Percentiles rank a stretch among this genome's conserved stretches.
These are phyloP conservation scores for Tetraodon nigroviridis DNA, from an alignment of 2,113 vertebrate species.

Conservation along the genomic window DNA sequence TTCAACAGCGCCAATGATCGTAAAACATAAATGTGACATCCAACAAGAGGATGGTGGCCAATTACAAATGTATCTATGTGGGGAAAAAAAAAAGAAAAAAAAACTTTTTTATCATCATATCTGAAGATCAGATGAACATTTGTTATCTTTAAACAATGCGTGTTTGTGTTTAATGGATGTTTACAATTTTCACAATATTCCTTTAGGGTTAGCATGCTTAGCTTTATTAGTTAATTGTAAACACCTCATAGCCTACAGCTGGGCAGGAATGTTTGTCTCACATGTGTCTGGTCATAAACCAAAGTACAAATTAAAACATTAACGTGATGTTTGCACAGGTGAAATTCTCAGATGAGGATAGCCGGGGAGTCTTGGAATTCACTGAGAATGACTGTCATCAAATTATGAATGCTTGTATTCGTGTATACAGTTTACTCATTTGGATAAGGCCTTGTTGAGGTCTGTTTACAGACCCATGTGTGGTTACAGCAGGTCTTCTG, in stretches of 20 bases:
- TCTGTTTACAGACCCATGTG: background rate
- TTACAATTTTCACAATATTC: too few relatives aligned
- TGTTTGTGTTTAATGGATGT: too few relatives aligned
- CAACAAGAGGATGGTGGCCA: background rate
- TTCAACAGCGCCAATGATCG: slow-evolving; percentile 1
- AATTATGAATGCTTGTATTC: background rate
- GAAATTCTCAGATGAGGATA: background rate
- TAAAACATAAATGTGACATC: background rate
- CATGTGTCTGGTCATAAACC: background rate
- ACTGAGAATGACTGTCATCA: background rate
- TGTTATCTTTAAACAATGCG: too few relatives aligned
- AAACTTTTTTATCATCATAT: too few relatives aligned
- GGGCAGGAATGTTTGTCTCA: too few relatives aligned
- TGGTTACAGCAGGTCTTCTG: too few relatives aligned
- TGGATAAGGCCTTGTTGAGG: background rate
- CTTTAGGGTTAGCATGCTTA: background rate
- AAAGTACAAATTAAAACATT: background rate
- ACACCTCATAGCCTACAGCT: too few relatives aligned
- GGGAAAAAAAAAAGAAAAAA: too few relatives aligned
- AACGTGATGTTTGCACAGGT: background rate
- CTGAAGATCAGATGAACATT: too few relatives aligned
- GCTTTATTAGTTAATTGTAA: background rate
- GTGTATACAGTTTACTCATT: background rate
- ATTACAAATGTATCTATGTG: background rate
- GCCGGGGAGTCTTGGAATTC: background rate